phyloP scores from a whole-genome alignment of 2,113 vertebrate species.

The Paraplagusia blochii region DNA sequence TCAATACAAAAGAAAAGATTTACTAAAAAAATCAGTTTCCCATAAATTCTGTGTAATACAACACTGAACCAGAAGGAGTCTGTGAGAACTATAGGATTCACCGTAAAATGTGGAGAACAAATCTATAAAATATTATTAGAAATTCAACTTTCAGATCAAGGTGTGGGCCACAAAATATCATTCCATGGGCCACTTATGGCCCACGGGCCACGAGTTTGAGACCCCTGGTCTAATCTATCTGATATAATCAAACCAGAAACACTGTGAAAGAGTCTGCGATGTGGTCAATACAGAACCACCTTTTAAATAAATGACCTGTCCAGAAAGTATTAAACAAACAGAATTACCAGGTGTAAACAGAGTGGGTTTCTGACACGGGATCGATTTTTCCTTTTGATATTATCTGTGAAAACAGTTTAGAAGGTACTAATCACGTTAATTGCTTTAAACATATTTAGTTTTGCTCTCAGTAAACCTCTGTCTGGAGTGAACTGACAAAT shows the following conservation, averaged over 20 bases:
- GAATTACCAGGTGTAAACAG: constrained; percentile 31
- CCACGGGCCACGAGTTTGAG: too few relatives aligned
- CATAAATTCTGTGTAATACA: too few relatives aligned
- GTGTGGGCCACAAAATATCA: too few relatives aligned
- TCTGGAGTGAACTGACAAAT: constrained; percentile 46
- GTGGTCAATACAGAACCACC: neutral
- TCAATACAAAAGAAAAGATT: too few relatives aligned
- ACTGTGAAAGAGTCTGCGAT: constrained; percentile 3
- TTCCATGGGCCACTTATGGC: too few relatives aligned
- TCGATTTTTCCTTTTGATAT: constrained; percentile 59
- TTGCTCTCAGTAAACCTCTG: constrained; percentile 58
- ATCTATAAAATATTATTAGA: too few relatives aligned
- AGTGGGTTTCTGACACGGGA: constrained; percentile 31
- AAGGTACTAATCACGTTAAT: constrained; percentile 69
- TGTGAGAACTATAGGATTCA: too few relatives aligned
- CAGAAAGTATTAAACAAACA: constrained; percentile 21
- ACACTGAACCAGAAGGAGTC: too few relatives aligned
- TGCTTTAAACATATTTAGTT: constrained; percentile 73
- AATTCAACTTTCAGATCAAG: too few relatives aligned
- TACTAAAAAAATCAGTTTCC: too few relatives aligned
- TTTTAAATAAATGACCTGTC: constrained; percentile 18
- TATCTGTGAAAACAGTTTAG: constrained; percentile 74
- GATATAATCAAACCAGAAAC: constrained; percentile 1
- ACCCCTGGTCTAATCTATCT: too few relatives aligned
- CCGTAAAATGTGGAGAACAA: too few relatives aligned